Evolutionary conservation across 2,797 vertebrate genomes (phyloP).

Genomic region (Oreortyx pictus): DNA sequence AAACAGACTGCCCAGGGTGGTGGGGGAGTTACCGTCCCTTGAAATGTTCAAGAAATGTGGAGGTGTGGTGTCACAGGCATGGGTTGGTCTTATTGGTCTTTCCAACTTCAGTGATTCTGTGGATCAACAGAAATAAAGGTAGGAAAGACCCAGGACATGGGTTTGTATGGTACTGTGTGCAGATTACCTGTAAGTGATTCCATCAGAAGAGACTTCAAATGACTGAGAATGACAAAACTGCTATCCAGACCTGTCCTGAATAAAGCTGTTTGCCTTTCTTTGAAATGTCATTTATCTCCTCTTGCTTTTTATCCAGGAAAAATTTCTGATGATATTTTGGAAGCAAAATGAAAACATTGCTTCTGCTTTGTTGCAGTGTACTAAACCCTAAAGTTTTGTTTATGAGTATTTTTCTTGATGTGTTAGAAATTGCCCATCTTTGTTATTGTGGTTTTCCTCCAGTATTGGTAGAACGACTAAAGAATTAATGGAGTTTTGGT

Average conservation of each 20-base stretch:
- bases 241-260: neutral
- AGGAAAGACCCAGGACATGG: neutral
- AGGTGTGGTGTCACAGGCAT: too few relatives aligned
- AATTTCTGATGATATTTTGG: neutral
- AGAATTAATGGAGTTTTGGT: slow-evolving; percentile 1
- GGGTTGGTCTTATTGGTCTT: too few relatives aligned
- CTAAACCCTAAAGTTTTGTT: neutral
- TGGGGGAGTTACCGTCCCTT: too few relatives aligned
- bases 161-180: fast-evolving
- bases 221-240: neutral
- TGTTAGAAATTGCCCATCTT: neutral
- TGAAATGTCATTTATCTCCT: slow-evolving; percentile 13
- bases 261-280: slow-evolving; percentile 45
- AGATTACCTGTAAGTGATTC: neutral
- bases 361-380: neutral
- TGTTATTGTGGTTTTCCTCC: neutral
- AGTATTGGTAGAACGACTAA: neutral
- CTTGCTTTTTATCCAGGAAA: neutral
- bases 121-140: neutral
- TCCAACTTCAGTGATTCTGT: too few relatives aligned
- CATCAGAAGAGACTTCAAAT: neutral
- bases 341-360: neutral
- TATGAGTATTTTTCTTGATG: neutral
- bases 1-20: too few relatives aligned
- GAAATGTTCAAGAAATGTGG: too few relatives aligned